These are phyloP conservation scores for Anhinga anhinga DNA, from an alignment of 2,113 vertebrate genomes.

Conservation along the genomic window DNA sequence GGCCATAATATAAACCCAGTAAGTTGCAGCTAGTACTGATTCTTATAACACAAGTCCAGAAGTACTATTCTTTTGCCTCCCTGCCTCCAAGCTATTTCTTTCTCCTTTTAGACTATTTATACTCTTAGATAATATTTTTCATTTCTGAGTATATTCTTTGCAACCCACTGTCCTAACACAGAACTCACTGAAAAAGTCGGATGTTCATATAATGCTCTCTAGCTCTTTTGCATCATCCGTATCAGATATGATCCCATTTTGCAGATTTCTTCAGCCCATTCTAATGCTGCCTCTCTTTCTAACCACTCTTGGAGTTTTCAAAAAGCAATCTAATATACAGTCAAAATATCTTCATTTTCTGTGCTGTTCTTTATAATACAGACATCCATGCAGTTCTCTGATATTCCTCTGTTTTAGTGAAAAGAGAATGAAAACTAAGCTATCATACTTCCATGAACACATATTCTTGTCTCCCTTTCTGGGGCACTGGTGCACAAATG, in stretches of 20 bases:
- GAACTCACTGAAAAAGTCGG: background rate
- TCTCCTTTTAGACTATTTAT: background rate
- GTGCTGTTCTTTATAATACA: background rate
- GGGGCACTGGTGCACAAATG: background rate
- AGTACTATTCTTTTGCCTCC: background rate
- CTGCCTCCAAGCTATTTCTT: background rate
- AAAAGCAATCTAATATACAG: background rate
- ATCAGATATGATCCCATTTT: background rate
- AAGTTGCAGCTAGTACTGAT: background rate
- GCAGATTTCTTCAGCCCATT: background rate
- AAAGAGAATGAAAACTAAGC: background rate
- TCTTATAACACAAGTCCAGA: background rate
- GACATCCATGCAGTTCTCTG: background rate
- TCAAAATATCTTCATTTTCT: background rate
- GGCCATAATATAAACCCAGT: background rate
- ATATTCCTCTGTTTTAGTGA: background rate
- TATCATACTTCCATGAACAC: background rate
- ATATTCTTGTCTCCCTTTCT: background rate
- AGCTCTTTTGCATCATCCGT: background rate
- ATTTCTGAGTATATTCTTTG: background rate
- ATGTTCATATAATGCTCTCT: background rate
- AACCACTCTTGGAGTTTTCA: background rate
- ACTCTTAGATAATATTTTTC: background rate
- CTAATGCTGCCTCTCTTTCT: background rate
- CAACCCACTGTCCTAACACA: background rate